Evolutionary conservation across 2,113 vertebrate genomes (phyloP), one percentile per base, ranked within the genome.

Genomic region (Noturus placidus): DNA sequence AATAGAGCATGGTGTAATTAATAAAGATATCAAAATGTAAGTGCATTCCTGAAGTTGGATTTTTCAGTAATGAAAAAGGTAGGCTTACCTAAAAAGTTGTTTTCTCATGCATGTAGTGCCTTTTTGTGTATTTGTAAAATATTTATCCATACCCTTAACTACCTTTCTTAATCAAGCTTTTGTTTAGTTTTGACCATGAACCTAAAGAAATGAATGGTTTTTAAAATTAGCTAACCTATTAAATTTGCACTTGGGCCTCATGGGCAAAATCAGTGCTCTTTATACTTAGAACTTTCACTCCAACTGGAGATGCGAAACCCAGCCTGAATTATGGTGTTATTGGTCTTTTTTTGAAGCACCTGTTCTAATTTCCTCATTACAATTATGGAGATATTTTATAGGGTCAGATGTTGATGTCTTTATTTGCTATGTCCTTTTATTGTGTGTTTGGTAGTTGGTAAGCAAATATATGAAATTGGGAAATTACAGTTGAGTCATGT

Each of bases 31-130:
- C 22, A 61, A 50, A 59, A n/a, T 59, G n/a, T 13, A 57, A 59
- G 33, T 69, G 33, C 78, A 72, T 87, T 87, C 56, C 52, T 69
- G 14, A 87, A 33, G 14, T 80, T 56, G 14, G 25, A 27, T 38
- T 69, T 42, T 46, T 72, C 77, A 56, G 22, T 59, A 82, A 82
- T 82, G 25, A 72, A 38, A 30, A 46, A 46, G 42, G 42, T 46
- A 46, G 42, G 77, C 5, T 57, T 63, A 19, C 50, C 35, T 81
- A 20, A 35, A n/a, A 61, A 30, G 27, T 35, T 69, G 17, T 17
- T n/a, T 14, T 35, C 20, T 54, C 61, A 13, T 88, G 87, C 87
- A 88, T 88, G 82, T 83, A 84, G 70, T 88, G 87, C 87, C 82
- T 88, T 87, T 82, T 83, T 76, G 42, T 74, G 52, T 61, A 76